Evolutionary conservation across 2,113 vertebrate genomes (phyloP), one percentile per base, ranked within the genome.

Genomic region (Dendropsophus ebraccatus): DNA sequence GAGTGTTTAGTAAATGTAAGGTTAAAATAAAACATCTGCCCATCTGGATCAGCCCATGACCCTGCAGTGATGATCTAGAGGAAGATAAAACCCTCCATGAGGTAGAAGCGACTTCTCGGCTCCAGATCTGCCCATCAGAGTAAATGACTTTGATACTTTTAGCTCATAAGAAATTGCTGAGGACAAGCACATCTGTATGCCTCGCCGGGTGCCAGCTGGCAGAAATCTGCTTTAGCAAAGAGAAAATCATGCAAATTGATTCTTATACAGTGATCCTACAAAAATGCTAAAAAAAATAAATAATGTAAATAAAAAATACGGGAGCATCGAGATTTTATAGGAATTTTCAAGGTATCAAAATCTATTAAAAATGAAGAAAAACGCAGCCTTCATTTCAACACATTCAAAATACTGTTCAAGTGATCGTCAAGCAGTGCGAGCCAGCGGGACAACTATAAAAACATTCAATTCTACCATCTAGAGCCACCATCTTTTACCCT

Each of bases 181-280:
- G 2, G 6, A 41, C 73, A 17, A 11, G 47, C 25, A 52, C 49
- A 76, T 76, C 25, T 76, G 8, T 30, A 16, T 50, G 70, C 37
- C 25, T 50, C 23, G n/a, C 45, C 5, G 41, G 41, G 47, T 50
- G 45, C 73, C 73, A 76, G 45, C 45, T 76, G 47, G 25, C 73
- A 76, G n/a, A 49, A 75, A 28, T 75, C 28, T 50, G n/a, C 41
- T 75, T 49, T 11, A 75, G 41, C n/a, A 25, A 25, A 74, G 41
- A 14, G 8, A 41, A 75, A 47, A 47, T 75, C 72, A 75, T 75
- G 37, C 45, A 75, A 75, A 75, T 49, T 75, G 41, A n/a, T 25
- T n/a, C 21, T n/a, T 50, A 75, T 45, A 30, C 73, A 30, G 73
- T 23, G n/a, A 50, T n/a, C 72, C 45, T 75, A 25, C 5, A 12